Evolutionary conservation across 2,797 vertebrate species (phyloP).

Genomic region (Hozukius guyotensis): DNA sequence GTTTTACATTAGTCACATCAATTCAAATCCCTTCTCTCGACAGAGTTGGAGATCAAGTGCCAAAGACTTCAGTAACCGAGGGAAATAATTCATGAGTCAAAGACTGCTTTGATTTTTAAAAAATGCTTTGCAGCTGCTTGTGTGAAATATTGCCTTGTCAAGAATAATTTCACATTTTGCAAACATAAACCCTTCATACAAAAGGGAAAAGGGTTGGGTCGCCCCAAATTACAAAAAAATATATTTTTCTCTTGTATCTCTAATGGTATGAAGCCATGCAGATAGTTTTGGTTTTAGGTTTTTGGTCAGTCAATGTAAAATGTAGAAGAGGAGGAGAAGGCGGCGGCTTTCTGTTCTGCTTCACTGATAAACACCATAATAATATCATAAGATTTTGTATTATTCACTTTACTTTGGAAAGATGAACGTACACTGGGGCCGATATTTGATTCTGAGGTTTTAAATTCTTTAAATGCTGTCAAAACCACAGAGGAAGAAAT

Average conservation of each 20-base stretch:
- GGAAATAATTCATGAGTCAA: slow-evolving; percentile 75
- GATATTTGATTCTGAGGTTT: slow-evolving; percentile 3
- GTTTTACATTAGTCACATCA: slow-evolving; percentile 88
- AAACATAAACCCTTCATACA: slow-evolving; percentile 17
- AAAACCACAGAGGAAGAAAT: slow-evolving; percentile 5
- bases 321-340: neutral
- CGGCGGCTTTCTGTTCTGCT: neutral
- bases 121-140: slow-evolving; percentile 48
- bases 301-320: neutral
- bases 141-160: slow-evolving; percentile 44
- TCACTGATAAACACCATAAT: neutral
- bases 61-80: slow-evolving; percentile 76
- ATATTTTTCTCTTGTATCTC: neutral
- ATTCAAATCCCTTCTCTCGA: slow-evolving; percentile 78
- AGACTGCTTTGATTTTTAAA: slow-evolving; percentile 48
- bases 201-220: neutral
- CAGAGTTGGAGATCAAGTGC: slow-evolving; percentile 78
- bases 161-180: slow-evolving; percentile 25
- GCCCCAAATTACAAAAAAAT: neutral
- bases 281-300: neutral
- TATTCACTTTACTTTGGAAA: neutral
- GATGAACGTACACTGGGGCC: neutral
- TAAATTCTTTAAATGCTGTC: neutral
- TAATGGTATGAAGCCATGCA: neutral
- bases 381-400: neutral